Conservation (phyloP, 2,113 vertebrate genomes). For the Sphyrna mokarran region DNA sequence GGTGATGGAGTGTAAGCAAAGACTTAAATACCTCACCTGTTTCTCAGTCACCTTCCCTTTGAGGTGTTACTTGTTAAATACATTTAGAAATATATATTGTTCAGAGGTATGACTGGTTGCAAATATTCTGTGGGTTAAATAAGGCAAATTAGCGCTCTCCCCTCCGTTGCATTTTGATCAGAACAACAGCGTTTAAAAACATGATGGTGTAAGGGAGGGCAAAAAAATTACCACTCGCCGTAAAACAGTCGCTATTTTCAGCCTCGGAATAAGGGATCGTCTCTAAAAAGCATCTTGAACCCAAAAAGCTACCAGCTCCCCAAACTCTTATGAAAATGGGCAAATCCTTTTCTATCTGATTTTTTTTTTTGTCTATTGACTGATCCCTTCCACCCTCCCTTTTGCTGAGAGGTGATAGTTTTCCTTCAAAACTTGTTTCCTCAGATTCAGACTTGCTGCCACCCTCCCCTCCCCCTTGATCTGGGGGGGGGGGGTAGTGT, state of each 20-base stretch:
- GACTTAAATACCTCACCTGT: background rate
- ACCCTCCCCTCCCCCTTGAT: background rate
- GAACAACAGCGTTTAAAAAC: background rate
- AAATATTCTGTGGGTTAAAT: background rate
- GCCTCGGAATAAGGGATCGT: background rate
- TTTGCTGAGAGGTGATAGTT: background rate
- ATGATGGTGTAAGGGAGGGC: background rate
- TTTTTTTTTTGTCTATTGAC: background rate
- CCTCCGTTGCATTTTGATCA: background rate
- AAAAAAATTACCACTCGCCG: background rate
- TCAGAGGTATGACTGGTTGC: background rate
- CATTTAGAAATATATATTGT: background rate
- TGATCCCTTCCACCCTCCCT: background rate
- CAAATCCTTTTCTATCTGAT: background rate
- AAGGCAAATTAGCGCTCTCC: background rate
- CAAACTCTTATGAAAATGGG: background rate
- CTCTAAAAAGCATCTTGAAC: background rate
- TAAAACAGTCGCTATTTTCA: background rate
- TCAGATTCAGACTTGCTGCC: background rate
- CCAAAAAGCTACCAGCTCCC: background rate
- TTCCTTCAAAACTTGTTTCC: background rate
- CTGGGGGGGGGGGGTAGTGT: background rate
- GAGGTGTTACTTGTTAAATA: background rate
- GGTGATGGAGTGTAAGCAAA: background rate
- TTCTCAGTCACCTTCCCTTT: background rate